Evolutionary conservation across 2,113 vertebrate species (phyloP), one percentile per base, ranked within the genome.

Genomic region (Pangasianodon gigas): DNA sequence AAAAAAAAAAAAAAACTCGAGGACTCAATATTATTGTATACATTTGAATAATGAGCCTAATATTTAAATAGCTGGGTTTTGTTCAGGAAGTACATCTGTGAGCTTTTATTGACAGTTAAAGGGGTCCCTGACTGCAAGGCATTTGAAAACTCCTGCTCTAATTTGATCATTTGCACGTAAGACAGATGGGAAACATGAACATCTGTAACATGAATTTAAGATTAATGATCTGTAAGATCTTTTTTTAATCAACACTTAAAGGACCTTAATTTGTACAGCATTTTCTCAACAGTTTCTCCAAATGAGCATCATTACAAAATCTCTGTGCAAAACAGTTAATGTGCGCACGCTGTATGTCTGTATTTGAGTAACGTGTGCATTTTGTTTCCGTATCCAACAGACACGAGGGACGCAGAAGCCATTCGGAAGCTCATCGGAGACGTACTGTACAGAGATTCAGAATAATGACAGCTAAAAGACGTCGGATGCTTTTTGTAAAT

Each of bases 361-460:
- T 67, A 6, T 86, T 62, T 85, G 85, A 80, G 41, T 86, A 86
- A 41, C 2, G 54, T 89, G 58, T 32, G 24, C 52, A 6, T 29
- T 62, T 77, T 80, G 92, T 88, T 93, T 56, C 9, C 13, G 11
- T 92, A 93, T 92, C 44, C 92, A 86, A 19, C 93, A 99, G 98
- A 98, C 85, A 91, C 93, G 44, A 94, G 91, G 0, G 95, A 99
- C 10, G 85, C 95, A 29, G 93, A 94, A 44, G 95, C 96, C 4
- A 93, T 97, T 67, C 96, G 88, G 84, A 89, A 94, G 0, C 91
- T 98, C 91, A 96, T 99, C 90, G 95, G 96, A 74, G 94, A 96
- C 90, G 93, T 96, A 1, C 96, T 99, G 48, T 99, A 99, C 90
- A 60, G 91, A 62, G 93, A 95, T 37, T 85, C 89, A 0, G 89